Conservation (phyloP, 2,113 vertebrate genomes). For the Toxotes chatareus region DNA sequence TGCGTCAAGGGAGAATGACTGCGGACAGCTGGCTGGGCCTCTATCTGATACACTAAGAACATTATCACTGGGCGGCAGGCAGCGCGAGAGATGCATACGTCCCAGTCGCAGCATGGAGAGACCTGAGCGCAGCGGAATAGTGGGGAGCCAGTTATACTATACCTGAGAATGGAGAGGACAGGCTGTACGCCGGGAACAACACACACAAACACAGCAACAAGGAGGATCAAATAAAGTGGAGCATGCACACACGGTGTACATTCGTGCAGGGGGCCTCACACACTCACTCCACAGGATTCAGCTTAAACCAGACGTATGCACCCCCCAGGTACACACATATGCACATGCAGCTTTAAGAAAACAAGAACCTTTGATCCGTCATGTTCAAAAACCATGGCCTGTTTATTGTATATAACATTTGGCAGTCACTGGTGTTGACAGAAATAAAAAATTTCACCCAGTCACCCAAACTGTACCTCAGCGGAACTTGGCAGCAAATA, state of each 20-base stretch:
- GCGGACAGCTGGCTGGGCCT: slow-evolving; percentile 79
- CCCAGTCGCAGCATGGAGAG: slow-evolving; percentile 51
- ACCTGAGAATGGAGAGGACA: slow-evolving; percentile 69
- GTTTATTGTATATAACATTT: slow-evolving; percentile 76
- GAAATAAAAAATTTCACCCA: slow-evolving; percentile 35
- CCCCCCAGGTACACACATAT: neutral
- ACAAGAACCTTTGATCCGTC: slow-evolving; percentile 1
- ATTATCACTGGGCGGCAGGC: slow-evolving; percentile 71
- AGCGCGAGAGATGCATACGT: slow-evolving; percentile 61
- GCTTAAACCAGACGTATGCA: neutral
- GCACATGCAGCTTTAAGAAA: slow-evolving; percentile 1
- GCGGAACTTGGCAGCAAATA: slow-evolving; percentile 51
- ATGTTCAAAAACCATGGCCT: slow-evolving; percentile 38
- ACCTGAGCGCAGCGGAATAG: slow-evolving; percentile 73
- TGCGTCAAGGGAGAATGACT: slow-evolving; percentile 78
- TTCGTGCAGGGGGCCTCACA: slow-evolving; percentile 9
- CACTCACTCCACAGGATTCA: neutral
- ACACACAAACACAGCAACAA: slow-evolving; percentile 80
- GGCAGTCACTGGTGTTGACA: slow-evolving; percentile 68
- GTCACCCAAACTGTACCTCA: slow-evolving; percentile 8
- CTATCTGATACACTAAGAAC: slow-evolving; percentile 79
- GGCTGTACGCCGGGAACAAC: slow-evolving; percentile 65
- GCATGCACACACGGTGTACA: slow-evolving; percentile 10
- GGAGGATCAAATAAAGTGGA: slow-evolving; percentile 63
- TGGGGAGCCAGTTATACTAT: slow-evolving; percentile 68